Evolutionary conservation across 23 tunicate species (phyloP).

Genomic region (Clavelina lepadiformis): DNA sequence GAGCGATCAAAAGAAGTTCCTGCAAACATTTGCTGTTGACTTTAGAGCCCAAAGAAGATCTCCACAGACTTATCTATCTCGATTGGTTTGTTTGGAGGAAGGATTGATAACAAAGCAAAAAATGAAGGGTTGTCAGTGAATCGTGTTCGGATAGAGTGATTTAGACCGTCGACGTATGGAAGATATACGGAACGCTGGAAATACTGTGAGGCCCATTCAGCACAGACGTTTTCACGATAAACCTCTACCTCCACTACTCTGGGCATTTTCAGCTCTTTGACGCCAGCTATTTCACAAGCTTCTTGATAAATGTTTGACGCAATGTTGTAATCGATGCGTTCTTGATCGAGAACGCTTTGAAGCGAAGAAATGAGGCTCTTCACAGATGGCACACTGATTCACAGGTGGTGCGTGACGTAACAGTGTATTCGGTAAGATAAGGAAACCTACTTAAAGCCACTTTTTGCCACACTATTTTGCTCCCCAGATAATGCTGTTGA

Average conservation of each 20-base stretch:
- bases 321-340: slow-evolving; percentile 14
- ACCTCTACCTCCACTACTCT: slow-evolving; percentile 5
- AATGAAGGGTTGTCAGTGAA: slow-evolving; percentile 18
- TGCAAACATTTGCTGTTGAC: too few relatives aligned
- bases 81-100: too few relatives aligned
- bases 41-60: too few relatives aligned
- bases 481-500: too few relatives aligned
- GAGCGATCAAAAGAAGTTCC: too few relatives aligned
- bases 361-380: slow-evolving; percentile 34
- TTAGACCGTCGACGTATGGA: slow-evolving; percentile 18
- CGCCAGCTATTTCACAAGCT: slow-evolving; percentile 21
- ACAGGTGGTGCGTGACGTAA: too few relatives aligned
- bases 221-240: slow-evolving; percentile 12
- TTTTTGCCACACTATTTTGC: too few relatives aligned
- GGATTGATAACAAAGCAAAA: slow-evolving; percentile 25
- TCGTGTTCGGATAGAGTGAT: slow-evolving; percentile 18
- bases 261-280: slow-evolving; percentile 5
- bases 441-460: too few relatives aligned
- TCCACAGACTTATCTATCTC: too few relatives aligned
- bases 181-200: slow-evolving; percentile 1
- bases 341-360: slow-evolving; percentile 7
- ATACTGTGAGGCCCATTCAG: slow-evolving; percentile 10
- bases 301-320: slow-evolving; percentile 12
- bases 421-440: too few relatives aligned
- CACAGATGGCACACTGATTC: slow-evolving; percentile 20